Evolutionary conservation across 2,113 vertebrate species (phyloP).

Genomic region (Carassius carassius): DNA sequence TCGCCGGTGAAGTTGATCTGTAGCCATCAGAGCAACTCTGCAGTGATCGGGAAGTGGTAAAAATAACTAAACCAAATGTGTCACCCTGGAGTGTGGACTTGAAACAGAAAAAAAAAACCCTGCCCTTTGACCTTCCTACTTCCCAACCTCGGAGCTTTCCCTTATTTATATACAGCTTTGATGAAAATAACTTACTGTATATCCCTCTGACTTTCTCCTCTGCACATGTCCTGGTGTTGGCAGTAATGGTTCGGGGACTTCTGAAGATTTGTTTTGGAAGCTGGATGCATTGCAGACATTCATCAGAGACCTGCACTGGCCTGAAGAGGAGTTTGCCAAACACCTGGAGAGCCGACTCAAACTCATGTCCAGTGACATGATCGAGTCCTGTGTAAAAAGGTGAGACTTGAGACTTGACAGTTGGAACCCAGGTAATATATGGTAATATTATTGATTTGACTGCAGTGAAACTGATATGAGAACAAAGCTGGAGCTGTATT

Average conservation of each 20-base stretch:
- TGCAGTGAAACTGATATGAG: no score
- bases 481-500: no score
- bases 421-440: conserved; percentile 77
- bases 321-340: conserved; percentile 98
- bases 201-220: conserved; percentile 49
- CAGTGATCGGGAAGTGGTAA: conserved; percentile 73
- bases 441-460: no score
- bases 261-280: conserved; percentile 99
- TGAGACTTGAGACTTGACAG: conserved; percentile 53
- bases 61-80: conserved; percentile 75
- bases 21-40: neutral
- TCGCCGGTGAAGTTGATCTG: conserved; percentile 35
- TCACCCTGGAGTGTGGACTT: conserved; percentile 76
- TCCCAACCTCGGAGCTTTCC: neutral
- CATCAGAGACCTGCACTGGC: conserved; percentile 97
- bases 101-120: conserved; percentile 25
- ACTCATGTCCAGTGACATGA: conserved; percentile 99
- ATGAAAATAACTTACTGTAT: conserved; percentile 1
- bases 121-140: conserved; percentile 62
- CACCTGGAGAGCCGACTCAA: conserved; percentile 96
- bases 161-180: conserved; percentile 57
- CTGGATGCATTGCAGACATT: conserved; percentile 97
- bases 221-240: conserved; percentile 41
- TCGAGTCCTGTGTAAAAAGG: conserved; percentile 97
- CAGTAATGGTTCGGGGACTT: conserved; percentile 96